Evolutionary conservation across 2,113 vertebrate species (phyloP).

Genomic region (Gopherus flavomarginatus): DNA sequence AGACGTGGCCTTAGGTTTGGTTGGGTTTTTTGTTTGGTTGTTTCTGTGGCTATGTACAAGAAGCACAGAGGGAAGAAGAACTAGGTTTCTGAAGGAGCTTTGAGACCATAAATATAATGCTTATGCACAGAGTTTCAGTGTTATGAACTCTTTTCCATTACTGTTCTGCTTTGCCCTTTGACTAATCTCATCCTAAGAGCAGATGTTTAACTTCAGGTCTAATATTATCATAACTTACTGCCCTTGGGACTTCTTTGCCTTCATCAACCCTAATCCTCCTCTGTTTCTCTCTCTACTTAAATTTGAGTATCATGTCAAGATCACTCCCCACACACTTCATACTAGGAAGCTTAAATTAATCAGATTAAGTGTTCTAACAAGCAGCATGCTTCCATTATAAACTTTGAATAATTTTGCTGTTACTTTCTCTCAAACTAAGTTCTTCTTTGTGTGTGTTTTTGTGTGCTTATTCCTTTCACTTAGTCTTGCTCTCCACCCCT

Average conservation of each 20-base stretch:
- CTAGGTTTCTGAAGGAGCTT: not conserved
- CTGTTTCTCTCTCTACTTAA: not conserved
- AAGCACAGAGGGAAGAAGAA: not conserved
- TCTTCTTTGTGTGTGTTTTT: not conserved
- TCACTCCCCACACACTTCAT: fast-evolving
- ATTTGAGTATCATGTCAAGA: not conserved
- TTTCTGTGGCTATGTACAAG: not conserved
- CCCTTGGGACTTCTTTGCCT: not conserved
- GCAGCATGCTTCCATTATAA: not conserved
- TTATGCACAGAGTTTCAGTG: not conserved
- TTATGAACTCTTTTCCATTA: not conserved
- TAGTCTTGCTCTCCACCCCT: not conserved
- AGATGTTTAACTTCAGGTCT: not conserved
- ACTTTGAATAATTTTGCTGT: not conserved
- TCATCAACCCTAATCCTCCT: not conserved
- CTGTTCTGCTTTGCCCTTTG: not conserved
- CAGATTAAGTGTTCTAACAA: not conserved
- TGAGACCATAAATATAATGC: not conserved
- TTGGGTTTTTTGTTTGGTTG: not conserved
- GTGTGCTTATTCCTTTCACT: not conserved
- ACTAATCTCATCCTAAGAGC: not conserved
- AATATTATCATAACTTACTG: not conserved
- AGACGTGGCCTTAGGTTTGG: no score
- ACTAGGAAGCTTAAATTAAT: not conserved
- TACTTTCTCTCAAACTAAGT: not conserved